Base-by-base conservation (phyloP, 2,113 vertebrate species). In the Rousettus leschenaultii region DNA sequence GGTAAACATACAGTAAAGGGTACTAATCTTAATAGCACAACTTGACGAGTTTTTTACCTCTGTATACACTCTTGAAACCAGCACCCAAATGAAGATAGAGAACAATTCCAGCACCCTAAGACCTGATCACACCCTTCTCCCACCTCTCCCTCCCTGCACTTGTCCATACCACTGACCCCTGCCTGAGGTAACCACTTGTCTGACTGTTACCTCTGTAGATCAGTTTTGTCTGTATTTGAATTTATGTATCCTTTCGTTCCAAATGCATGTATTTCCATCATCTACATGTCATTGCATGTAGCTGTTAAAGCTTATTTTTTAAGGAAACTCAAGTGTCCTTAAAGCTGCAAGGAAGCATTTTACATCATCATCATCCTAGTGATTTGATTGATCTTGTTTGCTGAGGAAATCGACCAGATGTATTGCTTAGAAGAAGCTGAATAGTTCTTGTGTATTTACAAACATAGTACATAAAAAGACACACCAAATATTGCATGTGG, bases 341-440 rank as follows among this genome's bases (percentile, higher is more conserved):
- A 74, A 97, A 53, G 28, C 43, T 71, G 88, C 21, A 74, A 61
- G 26, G 35, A 95, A 78, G 24, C 28, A 87, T 65, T 91, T 86
- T 70, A 78, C 11, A 19, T 90, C 28, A 90, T 77, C 11, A 19
- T 90, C 28, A 90, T 77, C 51, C 75, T 18, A 85, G 61, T 94
- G 89, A 87, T 94, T 86, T 90, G 85, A 91, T 86, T 95, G 66
- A 70, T 90, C 73, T 96, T 85, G 35, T 79, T 89, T 92, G 10
- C 22, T 93, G 51, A n/a, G 8, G 22, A 92, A 91, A 61, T 82
- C 82, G 83, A 95, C 55, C 33, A 93, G 51, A 83, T 92, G 26
- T 21, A 86, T 51, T 86, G 55, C 70, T 94, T 71, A 82, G 59
- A 75, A 38, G 78, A 97, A 89, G 63, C 70, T 55, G 83, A 75